These are phyloP conservation scores for Peribatodes rhomboidaria DNA, from an alignment of 2,888 invertebrate genomes.

Conservation along the genomic window DNA sequence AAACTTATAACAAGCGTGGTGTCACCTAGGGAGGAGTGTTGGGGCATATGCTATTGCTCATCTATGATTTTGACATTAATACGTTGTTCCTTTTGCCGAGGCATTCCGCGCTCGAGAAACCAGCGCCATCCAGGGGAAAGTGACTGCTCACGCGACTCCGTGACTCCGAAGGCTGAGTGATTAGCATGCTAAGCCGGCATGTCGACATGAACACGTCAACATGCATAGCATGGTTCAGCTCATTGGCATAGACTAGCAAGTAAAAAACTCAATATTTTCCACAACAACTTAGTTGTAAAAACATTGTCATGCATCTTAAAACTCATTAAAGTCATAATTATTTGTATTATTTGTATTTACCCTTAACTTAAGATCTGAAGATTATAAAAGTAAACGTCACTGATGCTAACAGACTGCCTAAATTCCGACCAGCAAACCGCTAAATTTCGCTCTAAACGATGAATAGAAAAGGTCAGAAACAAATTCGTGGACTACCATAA, in stretches of 20 bases:
- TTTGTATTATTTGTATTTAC: no score
- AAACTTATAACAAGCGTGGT: background rate
- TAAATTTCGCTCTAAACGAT: no score
- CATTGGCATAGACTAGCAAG: background rate
- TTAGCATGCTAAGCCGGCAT: slow-evolving; percentile 62
- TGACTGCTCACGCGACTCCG: slow-evolving; percentile 77
- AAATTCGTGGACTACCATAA: background rate
- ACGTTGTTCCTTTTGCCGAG: slow-evolving; percentile 41
- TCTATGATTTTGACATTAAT: background rate
- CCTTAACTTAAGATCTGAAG: no score
- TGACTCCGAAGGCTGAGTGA: slow-evolving; percentile 64
- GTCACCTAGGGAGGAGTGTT: background rate
- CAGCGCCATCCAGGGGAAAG: slow-evolving; percentile 69
- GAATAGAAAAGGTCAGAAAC: no score
- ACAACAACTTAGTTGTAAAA: no score
- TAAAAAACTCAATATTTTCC: background rate
- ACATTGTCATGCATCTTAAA: no score
- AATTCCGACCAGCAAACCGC: no score
- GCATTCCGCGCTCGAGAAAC: slow-evolving; percentile 76
- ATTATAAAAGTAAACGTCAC: no score
- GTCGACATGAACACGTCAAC: slow-evolving; percentile 43
- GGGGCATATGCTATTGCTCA: background rate
- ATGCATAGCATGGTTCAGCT: slow-evolving; percentile 22
- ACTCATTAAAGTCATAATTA: no score
- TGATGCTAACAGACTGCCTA: no score